phyloP scores from a whole-genome alignment of 2,888 invertebrate species.

The Crossocerus cetratus region DNA sequence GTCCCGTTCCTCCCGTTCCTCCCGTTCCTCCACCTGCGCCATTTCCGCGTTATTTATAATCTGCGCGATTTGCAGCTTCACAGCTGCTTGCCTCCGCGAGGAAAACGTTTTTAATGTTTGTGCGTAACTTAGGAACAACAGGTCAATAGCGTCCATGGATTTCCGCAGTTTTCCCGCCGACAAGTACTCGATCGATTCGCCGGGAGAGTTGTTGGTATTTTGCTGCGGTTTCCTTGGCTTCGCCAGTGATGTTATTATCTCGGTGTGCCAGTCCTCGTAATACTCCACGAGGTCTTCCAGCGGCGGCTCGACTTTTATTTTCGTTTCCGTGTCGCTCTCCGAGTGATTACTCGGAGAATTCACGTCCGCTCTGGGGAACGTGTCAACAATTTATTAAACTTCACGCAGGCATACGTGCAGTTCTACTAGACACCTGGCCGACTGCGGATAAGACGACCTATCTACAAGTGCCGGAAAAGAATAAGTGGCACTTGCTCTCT shows the following conservation, averaged over 20 bases:
- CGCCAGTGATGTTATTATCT: not conserved
- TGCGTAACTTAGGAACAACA: constrained; percentile 24
- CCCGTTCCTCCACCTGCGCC: constrained; percentile 18
- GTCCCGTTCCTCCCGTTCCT: constrained; percentile 13
- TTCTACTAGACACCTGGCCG: too few species aligned
- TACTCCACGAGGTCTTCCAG: constrained; percentile 10
- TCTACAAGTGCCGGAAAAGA: too few species aligned
- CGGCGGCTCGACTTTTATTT: constrained; percentile 16
- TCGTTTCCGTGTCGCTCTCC: constrained; percentile 22
- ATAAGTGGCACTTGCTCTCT: too few species aligned
- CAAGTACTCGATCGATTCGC: constrained; percentile 24
- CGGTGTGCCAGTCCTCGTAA: constrained; percentile 18
- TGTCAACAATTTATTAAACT: too few species aligned
- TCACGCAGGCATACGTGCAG: too few species aligned
- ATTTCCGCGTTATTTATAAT: constrained; percentile 20
- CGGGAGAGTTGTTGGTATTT: constrained; percentile 8
- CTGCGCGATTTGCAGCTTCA: constrained; percentile 23
- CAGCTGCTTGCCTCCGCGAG: constrained; percentile 15
- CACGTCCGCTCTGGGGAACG: constrained; percentile 7
- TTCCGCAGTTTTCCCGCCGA: constrained; percentile 20
- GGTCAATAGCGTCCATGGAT: constrained; percentile 19
- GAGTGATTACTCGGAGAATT: constrained; percentile 10
- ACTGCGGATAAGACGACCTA: too few species aligned
- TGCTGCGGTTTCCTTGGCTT: constrained; percentile 1
- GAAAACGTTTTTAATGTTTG: constrained; percentile 27